Percentiles rank a stretch among this genome's conserved stretches.
Evolutionary conservation across 2,113 vertebrate genomes (phyloP).

Genomic region (Psettodes erumei): DNA sequence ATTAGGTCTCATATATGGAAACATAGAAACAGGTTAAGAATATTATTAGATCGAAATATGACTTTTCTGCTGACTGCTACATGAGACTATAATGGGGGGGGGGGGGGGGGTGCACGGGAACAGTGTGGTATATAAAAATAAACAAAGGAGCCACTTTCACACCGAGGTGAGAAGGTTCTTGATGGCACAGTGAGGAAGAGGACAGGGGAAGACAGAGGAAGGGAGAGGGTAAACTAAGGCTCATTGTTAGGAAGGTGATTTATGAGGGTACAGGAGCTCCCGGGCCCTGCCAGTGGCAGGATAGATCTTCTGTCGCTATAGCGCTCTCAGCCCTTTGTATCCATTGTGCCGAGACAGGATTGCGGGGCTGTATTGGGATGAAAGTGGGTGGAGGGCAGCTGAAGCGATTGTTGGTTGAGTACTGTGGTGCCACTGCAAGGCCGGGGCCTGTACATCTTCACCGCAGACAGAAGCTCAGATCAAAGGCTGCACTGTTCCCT

Average conservation of each 20-base stretch:
- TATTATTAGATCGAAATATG: constrained; percentile 23
- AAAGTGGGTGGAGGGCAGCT: constrained; percentile 56
- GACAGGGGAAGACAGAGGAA: constrained; percentile 40
- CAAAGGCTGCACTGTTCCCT: constrained; percentile 76
- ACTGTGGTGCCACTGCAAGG: constrained; percentile 61
- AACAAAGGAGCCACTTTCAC: constrained; percentile 73
- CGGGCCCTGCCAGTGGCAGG: constrained; percentile 57
- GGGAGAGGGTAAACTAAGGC: constrained; percentile 60
- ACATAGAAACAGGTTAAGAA: constrained; percentile 7
- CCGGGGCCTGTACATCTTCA: constrained; percentile 66
- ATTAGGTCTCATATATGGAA: constrained; percentile 8
- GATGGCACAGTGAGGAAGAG: constrained; percentile 56
- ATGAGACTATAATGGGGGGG: constrained; percentile 22
- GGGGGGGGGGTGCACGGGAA: constrained; percentile 35
- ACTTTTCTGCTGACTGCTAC: constrained; percentile 32
- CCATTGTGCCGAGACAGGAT: constrained; percentile 73
- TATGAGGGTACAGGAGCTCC: constrained; percentile 72
- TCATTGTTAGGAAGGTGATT: constrained; percentile 85
- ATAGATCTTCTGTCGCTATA: constrained; percentile 75
- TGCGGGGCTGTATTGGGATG: constrained; percentile 46
- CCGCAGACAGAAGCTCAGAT: constrained; percentile 73
- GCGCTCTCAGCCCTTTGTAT: constrained; percentile 74
- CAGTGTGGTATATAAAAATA: constrained; percentile 55
- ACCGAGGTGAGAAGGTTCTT: constrained; percentile 58
- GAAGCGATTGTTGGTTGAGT: constrained; percentile 57